A percentile compares a stretch with the other conserved stretches of the same genome.
phyloP scores from a whole-genome alignment of 2,888 invertebrate species.

The Erebia epiphron region DNA sequence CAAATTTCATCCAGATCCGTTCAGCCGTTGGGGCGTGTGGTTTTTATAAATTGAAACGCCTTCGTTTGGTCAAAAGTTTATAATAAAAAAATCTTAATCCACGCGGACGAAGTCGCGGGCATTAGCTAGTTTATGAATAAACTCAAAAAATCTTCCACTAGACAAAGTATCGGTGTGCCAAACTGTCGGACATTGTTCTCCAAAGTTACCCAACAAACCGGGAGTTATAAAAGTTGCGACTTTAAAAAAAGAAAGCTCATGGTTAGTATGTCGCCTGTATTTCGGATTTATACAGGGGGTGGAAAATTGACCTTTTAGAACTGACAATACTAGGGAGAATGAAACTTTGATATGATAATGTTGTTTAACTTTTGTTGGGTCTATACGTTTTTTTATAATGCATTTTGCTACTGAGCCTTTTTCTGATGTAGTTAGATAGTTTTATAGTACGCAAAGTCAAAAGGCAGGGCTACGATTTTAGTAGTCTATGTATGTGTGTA shows the following conservation, averaged over 20 bases:
- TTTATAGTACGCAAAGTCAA: too few relatives aligned
- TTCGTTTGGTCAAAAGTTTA: too few relatives aligned
- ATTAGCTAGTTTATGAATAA: conserved; percentile 4
- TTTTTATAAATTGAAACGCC: too few relatives aligned
- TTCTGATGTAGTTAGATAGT: neutral
- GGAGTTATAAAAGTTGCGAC: conserved; percentile 34
- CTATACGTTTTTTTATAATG: neutral
- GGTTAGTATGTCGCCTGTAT: conserved; percentile 31
- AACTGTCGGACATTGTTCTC: conserved; percentile 24
- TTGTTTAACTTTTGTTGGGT: neutral
- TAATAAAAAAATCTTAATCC: too few relatives aligned
- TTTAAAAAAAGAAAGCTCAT: conserved; percentile 37
- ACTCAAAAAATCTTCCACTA: conserved; percentile 1
- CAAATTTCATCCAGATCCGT: too few relatives aligned
- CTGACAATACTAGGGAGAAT: conserved; percentile 22
- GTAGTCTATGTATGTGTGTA: neutral
- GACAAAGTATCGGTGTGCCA: conserved; percentile 14
- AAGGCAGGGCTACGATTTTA: too few relatives aligned
- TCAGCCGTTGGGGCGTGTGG: too few relatives aligned
- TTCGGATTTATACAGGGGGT: conserved; percentile 29
- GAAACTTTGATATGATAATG: conserved; percentile 15
- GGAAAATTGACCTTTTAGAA: conserved; percentile 34
- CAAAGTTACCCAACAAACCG: conserved; percentile 30
- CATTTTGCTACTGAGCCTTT: neutral
- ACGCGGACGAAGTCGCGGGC: too few relatives aligned